phyloP scores from a whole-genome alignment of 1,140 invertebrate genomes.

The Lycorma delicatula region DNA sequence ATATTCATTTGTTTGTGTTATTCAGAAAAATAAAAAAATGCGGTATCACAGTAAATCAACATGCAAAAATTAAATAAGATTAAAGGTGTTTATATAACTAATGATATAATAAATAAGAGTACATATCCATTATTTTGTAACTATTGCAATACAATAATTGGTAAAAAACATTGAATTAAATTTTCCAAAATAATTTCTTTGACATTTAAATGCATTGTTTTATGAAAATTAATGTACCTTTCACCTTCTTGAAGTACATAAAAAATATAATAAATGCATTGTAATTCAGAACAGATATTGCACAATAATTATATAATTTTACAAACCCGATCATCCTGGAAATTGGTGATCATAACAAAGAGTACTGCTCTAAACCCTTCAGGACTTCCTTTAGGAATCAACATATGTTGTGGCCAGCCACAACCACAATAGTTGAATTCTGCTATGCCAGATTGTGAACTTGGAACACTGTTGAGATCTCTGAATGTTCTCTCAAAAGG shows the following conservation, averaged over 20 bases:
- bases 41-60: no score
- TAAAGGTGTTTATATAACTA: no score
- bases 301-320: neutral
- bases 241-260: neutral
- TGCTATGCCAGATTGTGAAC: slow-evolving; percentile 32
- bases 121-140: no score
- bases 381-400: slow-evolving; percentile 61
- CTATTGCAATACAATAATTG: neutral
- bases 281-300: no score
- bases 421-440: slow-evolving; percentile 70
- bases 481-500: slow-evolving; percentile 55
- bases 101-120: no score
- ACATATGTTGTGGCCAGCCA: slow-evolving; percentile 80
- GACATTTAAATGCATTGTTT: neutral
- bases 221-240: neutral
- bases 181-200: neutral
- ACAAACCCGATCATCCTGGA: slow-evolving; percentile 55
- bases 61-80: no score
- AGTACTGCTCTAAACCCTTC: slow-evolving; percentile 59
- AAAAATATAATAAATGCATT: no score
- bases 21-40: no score
- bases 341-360: slow-evolving; percentile 75
- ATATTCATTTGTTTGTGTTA: no score
- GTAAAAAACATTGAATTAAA: neutral
- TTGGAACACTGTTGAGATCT: slow-evolving; percentile 39